Conservation (phyloP, 2,888 invertebrate genomes). For the Chesias legatella region DNA sequence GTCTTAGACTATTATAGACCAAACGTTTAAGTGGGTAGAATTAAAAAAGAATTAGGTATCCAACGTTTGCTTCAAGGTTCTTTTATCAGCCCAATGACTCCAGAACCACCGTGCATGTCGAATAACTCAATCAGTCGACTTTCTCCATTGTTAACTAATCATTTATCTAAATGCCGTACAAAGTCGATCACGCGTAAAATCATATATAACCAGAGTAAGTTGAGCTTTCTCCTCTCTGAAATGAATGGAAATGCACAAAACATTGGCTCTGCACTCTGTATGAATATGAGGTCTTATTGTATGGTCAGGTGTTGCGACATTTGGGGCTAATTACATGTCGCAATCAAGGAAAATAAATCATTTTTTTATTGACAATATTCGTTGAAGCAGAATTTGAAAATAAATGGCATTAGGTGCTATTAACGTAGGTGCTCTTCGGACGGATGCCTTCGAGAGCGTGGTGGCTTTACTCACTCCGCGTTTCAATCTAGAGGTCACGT, state of each 20-base stretch:
- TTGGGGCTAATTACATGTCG: conserved; percentile 24
- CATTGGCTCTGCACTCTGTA: conserved; percentile 25
- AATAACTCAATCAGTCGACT: conserved; percentile 22
- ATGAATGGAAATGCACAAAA: conserved; percentile 20
- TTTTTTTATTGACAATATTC: conserved; percentile 17
- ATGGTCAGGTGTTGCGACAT: conserved; percentile 38
- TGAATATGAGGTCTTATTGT: conserved; percentile 28
- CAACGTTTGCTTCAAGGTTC: no score
- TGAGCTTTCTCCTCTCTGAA: conserved; percentile 10
- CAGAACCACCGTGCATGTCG: conserved; percentile 5
- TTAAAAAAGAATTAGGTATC: no score
- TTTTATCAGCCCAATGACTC: background rate
- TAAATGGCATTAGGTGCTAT: no score
- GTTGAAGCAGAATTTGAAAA: no score
- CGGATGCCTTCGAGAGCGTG: no score
- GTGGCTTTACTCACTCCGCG: no score
- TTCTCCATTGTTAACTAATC: conserved; percentile 30
- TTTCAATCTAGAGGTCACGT: no score
- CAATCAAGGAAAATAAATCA: no score
- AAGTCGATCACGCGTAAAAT: conserved; percentile 17
- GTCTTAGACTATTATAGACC: no score
- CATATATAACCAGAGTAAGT: conserved; percentile 12
- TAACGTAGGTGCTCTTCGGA: no score
- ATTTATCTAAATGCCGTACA: conserved; percentile 26
- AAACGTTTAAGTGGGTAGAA: no score